Conservation (phyloP, 1,140 invertebrate species). For the silkworm (Bombyx mori) region DNA sequence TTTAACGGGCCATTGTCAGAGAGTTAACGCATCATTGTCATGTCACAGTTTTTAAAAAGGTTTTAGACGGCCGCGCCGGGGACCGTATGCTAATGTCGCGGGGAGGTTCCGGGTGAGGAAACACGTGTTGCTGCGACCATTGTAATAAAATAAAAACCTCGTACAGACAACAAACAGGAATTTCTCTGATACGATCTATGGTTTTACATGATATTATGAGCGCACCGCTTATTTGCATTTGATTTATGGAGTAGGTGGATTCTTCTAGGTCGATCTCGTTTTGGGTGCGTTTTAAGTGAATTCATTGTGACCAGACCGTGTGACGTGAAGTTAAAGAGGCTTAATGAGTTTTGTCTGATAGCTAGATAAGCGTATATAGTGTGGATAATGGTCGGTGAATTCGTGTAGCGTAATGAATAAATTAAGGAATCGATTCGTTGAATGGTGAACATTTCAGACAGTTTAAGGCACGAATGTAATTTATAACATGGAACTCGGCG, state of each 20-base stretch:
- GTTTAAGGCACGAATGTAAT: too few relatives aligned
- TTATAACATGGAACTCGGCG: too few relatives aligned
- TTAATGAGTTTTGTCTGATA: too few relatives aligned
- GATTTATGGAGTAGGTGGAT: constrained; percentile 7
- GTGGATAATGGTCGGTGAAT: too few relatives aligned
- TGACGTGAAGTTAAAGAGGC: too few relatives aligned
- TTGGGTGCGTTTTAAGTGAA: too few relatives aligned
- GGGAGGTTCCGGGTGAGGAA: constrained; percentile 44
- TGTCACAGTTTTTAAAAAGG: constrained; percentile 53
- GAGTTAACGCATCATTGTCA: constrained; percentile 55
- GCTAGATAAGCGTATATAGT: too few relatives aligned
- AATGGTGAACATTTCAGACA: too few relatives aligned
- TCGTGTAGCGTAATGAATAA: too few relatives aligned
- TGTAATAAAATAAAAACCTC: constrained; percentile 38
- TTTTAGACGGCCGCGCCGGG: constrained; percentile 23
- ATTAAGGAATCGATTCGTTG: too few relatives aligned
- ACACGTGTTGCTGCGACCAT: constrained; percentile 46
- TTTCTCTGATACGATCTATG: constrained; percentile 32
- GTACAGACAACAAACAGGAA: constrained; percentile 35
- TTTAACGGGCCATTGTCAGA: constrained; percentile 40
- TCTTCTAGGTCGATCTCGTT: neutral
- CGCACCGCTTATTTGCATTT: constrained; percentile 16
- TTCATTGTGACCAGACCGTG: too few relatives aligned
- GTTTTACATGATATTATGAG: constrained; percentile 18
- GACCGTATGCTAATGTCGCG: constrained; percentile 50